phyloP scores from a whole-genome alignment of 2,113 vertebrate genomes.

The Neofelis nebulosa region DNA sequence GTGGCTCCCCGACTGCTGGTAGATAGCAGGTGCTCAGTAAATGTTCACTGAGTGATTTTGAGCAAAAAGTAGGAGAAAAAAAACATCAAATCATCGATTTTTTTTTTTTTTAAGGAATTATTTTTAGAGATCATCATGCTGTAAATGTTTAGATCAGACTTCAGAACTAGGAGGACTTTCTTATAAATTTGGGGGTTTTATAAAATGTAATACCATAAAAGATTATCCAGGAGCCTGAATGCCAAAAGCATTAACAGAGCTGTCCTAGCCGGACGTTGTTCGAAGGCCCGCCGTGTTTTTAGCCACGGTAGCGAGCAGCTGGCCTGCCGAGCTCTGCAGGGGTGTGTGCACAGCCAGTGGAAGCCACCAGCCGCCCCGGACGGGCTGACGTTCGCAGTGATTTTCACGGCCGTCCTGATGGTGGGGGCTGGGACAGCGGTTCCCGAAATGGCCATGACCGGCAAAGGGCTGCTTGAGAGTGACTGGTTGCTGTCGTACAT shows the following conservation, averaged over 20 bases:
- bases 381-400: accelerated
- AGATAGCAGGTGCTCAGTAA: accelerated
- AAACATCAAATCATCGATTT: neutral
- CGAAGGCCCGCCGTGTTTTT: too few relatives aligned
- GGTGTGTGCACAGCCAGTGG: accelerated
- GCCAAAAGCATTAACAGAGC: neutral
- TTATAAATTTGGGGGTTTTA: neutral
- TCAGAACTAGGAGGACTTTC: neutral
- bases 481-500: accelerated
- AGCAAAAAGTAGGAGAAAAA: neutral
- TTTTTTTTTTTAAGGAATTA: neutral
- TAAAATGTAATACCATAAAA: neutral
- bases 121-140: neutral
- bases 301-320: accelerated
- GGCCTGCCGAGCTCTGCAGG: neutral
- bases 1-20: too few relatives aligned
- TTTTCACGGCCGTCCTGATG: accelerated
- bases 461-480: neutral
- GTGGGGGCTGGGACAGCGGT: accelerated
- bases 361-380: accelerated
- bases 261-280: neutral
- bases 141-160: neutral
- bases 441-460: accelerated
- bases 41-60: neutral
- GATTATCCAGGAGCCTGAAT: neutral